Base-by-base conservation (phyloP, 2,113 vertebrate genomes). In the Tichodroma muraria region DNA sequence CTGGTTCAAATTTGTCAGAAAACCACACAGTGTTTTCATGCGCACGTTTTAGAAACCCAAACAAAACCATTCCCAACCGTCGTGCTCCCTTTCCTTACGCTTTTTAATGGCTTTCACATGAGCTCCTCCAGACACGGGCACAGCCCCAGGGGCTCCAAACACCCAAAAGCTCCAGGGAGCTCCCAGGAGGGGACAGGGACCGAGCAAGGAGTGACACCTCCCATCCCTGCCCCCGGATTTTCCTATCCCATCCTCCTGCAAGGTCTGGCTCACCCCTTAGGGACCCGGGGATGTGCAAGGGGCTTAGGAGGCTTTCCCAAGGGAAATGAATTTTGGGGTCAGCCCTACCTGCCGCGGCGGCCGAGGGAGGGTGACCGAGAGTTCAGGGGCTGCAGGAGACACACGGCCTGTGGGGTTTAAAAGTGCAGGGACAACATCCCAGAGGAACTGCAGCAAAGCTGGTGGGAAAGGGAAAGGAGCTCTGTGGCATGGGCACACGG, bases 1-100 rank as follows among this genome's bases (percentile, higher is more conserved):
- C 82, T 71, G 95, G 80, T 90, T 95, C 91, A 95, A 91, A 95
- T 89, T 84, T 88, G 56, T 86, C 64, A 91, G 70, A 82, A 96
- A 95, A 94, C 97, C 96, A 72, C 95, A 92, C 38, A 57, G 83
- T 85, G 45, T 89, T 93, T 90, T 84, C 94, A 64, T 45, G 68
- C 37, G 71, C 87, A 56, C 89, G 40, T 72, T 96, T 93, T 11
- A 82, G 92, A 96, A 94, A 92, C 50, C 85, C 90, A 88, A 91
- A 86, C 85, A 80, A 80, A 81, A 87, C 11, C 54, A 72, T 92
- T 91, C 92, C 93, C 93, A 57, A 77, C 83, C 63, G 4, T 83
- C 85, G n/a, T 71, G 76, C 90, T 59, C 44, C 42, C 73, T 89
- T 44, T 79, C 83, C 91, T 92, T 24, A 52, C 1, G 30, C 65